phyloP scores from a whole-genome alignment of 2,797 vertebrate species.

The Cetoscarus ocellatus region DNA sequence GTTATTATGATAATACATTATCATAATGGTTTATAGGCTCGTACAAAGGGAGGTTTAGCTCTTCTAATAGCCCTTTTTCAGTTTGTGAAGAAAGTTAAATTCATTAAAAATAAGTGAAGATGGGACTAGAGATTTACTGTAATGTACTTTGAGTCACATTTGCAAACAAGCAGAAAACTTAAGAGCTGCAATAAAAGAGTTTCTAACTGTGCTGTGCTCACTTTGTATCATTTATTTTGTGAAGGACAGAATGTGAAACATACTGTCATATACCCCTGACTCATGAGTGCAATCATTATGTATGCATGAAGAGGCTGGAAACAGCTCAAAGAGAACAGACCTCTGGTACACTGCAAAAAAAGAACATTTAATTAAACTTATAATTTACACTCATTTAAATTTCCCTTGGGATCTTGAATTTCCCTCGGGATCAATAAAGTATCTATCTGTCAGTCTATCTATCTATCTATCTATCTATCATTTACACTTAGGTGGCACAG shows the following conservation, averaged over 20 bases:
- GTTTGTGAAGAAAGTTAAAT: conserved; percentile 41
- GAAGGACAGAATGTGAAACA: conserved; percentile 10
- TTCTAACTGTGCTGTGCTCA: conserved; percentile 14
- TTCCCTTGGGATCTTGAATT: no score
- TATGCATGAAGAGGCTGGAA: conserved; percentile 21
- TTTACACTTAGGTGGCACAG: no score
- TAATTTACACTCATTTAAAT: no score
- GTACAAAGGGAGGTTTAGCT: conserved; percentile 32
- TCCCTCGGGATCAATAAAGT: no score
- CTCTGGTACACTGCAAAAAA: no score
- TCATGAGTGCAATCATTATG: conserved; percentile 20
- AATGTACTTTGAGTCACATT: conserved; percentile 29
- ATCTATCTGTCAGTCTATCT: no score
- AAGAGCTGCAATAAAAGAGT: conserved; percentile 13
- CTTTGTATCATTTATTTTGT: conserved; percentile 11
- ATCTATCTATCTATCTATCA: no score
- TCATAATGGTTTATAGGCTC: conserved; percentile 39
- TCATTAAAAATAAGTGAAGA: conserved; percentile 36
- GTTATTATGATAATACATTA: conserved; percentile 38
- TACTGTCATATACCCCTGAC: conserved; percentile 17
- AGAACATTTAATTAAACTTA: no score
- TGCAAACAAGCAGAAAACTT: conserved; percentile 37
- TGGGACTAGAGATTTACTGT: conserved; percentile 28
- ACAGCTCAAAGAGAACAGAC: conserved; percentile 20
- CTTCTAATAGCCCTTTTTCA: conserved; percentile 34